Evolutionary conservation across 2,113 vertebrate species (phyloP).

Genomic region (Tyto alba): DNA sequence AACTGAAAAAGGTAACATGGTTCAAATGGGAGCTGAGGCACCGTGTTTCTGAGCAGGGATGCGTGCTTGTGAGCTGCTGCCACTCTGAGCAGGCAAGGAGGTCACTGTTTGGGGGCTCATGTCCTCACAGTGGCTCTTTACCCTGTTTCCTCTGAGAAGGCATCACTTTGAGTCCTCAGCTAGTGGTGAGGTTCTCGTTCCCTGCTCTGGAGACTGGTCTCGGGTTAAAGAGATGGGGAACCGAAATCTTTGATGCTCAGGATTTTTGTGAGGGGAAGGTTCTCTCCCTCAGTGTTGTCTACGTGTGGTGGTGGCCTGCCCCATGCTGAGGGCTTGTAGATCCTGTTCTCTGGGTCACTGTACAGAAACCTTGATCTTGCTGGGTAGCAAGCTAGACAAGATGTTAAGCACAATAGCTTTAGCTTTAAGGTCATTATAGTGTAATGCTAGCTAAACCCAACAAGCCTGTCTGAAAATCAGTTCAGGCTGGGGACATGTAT

Average conservation of each 20-base stretch:
- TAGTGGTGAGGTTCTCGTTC: not conserved
- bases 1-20: not conserved
- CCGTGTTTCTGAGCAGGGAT: not conserved
- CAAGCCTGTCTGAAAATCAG: not conserved
- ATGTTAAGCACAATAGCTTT: not conserved
- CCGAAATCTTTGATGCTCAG: not conserved
- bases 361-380: not conserved
- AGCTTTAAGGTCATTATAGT: not conserved
- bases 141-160: not conserved
- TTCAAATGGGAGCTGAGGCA: not conserved
- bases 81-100: not conserved
- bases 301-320: accelerated
- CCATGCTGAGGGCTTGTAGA: not conserved
- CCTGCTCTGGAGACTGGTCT: not conserved
- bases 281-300: not conserved
- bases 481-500: not conserved
- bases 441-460: not conserved
- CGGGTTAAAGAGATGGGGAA: not conserved
- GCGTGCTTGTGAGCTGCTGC: not conserved
- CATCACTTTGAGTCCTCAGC: not conserved
- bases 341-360: not conserved
- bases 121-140: not conserved
- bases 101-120: not conserved
- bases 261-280: not conserved
- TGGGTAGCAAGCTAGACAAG: not conserved